A percentile compares a stretch with the other conserved stretches of the same genome.
Conservation (phyloP, 2,888 invertebrate species). For the Nomada ferruginata region DNA sequence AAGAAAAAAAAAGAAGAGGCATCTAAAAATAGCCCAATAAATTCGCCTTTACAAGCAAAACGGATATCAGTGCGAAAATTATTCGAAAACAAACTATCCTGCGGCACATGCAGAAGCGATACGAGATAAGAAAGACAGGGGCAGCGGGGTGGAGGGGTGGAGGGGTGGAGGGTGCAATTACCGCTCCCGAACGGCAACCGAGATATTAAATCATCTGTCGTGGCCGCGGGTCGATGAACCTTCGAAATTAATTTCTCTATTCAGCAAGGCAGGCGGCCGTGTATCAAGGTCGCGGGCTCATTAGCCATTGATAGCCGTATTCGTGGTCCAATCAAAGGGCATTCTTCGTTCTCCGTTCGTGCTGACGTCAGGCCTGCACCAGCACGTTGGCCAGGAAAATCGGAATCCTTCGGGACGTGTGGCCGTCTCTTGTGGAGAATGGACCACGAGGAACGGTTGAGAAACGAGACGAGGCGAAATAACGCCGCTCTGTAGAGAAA, state of each 20-base stretch:
- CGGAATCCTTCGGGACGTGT: slow-evolving; percentile 63
- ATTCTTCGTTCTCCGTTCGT: slow-evolving; percentile 73
- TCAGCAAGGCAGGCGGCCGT: slow-evolving; percentile 36
- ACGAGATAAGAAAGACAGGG: not conserved
- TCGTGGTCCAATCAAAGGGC: slow-evolving; percentile 77
- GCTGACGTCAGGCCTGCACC: slow-evolving; percentile 71
- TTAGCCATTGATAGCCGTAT: slow-evolving; percentile 74
- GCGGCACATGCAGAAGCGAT: too few relatives aligned
- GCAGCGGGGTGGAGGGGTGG: not conserved
- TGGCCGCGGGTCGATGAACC: slow-evolving; percentile 26
- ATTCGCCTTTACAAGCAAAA: not conserved
- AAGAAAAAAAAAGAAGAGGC: not conserved
- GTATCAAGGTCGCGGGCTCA: slow-evolving; percentile 73
- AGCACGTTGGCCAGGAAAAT: slow-evolving; percentile 59
- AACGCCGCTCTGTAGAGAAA: slow-evolving; percentile 11
- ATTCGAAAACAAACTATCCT: not conserved
- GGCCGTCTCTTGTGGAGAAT: slow-evolving; percentile 40
- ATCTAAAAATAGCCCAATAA: not conserved
- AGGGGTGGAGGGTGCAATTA: slow-evolving; percentile 6
- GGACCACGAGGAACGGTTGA: not conserved
- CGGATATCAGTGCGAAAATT: not conserved
- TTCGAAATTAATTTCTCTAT: slow-evolving; percentile 59
- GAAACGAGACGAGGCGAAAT: slow-evolving; percentile 1
- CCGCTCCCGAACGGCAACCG: not conserved
- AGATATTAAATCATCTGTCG: slow-evolving; percentile 36